A percentile compares a stretch with the other conserved stretches of the same genome.
phyloP scores from a whole-genome alignment of 1,140 invertebrate genomes.

The Ptiloglossa arizonensis region DNA sequence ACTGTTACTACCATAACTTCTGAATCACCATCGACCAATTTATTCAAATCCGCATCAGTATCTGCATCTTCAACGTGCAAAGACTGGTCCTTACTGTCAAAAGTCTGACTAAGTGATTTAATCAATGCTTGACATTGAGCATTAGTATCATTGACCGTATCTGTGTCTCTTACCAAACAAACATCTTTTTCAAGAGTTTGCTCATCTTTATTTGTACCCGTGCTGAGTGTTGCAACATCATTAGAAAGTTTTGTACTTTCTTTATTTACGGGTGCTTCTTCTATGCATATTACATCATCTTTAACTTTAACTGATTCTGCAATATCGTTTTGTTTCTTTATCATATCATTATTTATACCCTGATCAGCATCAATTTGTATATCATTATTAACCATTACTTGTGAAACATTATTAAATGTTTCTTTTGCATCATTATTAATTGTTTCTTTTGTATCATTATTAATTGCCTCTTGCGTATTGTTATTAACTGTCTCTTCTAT shows the following conservation, averaged over 20 bases:
- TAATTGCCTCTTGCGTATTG: background rate
- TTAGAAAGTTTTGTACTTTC: constrained; percentile 41
- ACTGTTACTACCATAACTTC: constrained; percentile 63
- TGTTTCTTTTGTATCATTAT: background rate
- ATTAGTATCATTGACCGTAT: constrained; percentile 7
- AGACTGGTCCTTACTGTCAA: constrained; percentile 36
- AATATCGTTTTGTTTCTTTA: constrained; percentile 6
- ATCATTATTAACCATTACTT: background rate
- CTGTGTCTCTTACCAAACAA: constrained; percentile 35
- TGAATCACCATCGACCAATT: constrained; percentile 36
- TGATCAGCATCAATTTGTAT: too few relatives aligned
- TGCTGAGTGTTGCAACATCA: constrained; percentile 13
- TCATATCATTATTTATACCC: background rate
- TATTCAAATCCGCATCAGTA: constrained; percentile 50
- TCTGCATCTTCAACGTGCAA: constrained; percentile 25
- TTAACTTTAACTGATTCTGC: background rate
- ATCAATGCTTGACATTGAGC: constrained; percentile 36
- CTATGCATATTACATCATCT: background rate
- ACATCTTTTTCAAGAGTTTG: constrained; percentile 11
- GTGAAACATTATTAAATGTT: background rate
- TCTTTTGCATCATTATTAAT: background rate
- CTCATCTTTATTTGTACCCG: background rate
- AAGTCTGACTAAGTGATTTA: constrained; percentile 32
- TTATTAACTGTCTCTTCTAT: background rate
- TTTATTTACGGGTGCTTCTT: background rate